Evolutionary conservation across 2,888 invertebrate species (phyloP), one percentile per base, ranked within the genome.

Genomic region (Ypsolopha scabrella): DNA sequence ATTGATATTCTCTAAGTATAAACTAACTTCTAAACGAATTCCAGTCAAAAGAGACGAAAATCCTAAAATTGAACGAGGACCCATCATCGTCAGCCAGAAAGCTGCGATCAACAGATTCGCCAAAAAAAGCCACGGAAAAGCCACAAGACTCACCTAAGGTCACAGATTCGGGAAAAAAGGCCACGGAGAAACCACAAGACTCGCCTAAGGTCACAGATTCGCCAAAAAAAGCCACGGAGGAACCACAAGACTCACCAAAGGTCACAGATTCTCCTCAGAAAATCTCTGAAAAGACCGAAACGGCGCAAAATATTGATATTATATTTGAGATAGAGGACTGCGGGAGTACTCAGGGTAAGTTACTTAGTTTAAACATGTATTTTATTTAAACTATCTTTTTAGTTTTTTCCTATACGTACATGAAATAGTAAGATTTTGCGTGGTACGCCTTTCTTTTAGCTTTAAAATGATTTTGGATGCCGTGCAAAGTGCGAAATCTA

Each of bases 11-110:
- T 24, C 4, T 24, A 35, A 45, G n/a, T n/a, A n/a, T n/a, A n/a
- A n/a, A n/a, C n/a, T n/a, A n/a, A n/a, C n/a, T n/a, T n/a, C n/a
- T n/a, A n/a, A n/a, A n/a, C n/a, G n/a, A 24, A 24, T 24, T 67
- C 8, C 75, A 83, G 82, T 72, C 77, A 2, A 83, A 80, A 58
- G 79, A 76, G 36, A 65, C 69, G 1, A 83, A 83, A 61, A 57
- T 81, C 0, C 59, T 80, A 9, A 85, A 81, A 51, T 55, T 80
- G 46, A 76, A 76, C 53, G 83, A 83, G 0, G 77, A 73, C 38
- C 52, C 64, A 0, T 55, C 63, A 0, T 38, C 67, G 0, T 72
- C 77, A 0, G 80, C 80, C 49, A 24, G 82, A 7, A 77, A 75
- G 44, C 63, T 83, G 0, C 72, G 82, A 0, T 83, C 83, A 0